phyloP scores from a whole-genome alignment of 2,797 vertebrate genomes.

The Brachyrhaphis roseni region DNA sequence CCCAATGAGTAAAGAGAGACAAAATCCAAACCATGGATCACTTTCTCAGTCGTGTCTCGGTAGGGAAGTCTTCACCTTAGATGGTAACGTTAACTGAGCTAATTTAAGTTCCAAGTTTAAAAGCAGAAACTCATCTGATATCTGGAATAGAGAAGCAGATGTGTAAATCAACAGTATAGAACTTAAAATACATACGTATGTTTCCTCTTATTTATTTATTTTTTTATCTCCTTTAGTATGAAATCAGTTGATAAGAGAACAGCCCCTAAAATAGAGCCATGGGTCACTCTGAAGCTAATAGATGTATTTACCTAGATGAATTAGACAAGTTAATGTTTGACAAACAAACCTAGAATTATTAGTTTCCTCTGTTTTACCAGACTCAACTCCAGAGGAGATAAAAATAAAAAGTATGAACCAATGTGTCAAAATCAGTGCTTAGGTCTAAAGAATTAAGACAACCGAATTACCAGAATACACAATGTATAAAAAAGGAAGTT shows the following conservation, averaged over 20 bases:
- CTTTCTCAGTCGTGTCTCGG: not conserved
- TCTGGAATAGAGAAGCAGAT: not conserved
- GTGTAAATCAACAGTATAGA: not conserved
- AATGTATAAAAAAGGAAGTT: not conserved
- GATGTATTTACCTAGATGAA: not conserved
- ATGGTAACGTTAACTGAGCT: not conserved
- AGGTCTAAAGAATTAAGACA: not conserved
- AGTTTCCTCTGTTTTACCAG: not conserved
- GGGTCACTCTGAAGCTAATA: not conserved
- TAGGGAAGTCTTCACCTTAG: not conserved
- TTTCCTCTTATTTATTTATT: too few relatives aligned
- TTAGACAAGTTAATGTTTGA: not conserved
- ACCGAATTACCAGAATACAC: not conserved
- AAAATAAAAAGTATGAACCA: not conserved
- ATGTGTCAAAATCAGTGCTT: not conserved
- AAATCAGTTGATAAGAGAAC: not conserved
- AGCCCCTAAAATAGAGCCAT: not conserved
- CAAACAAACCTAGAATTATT: not conserved
- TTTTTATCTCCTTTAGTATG: not conserved
- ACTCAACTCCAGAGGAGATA: not conserved
- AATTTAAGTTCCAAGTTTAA: not conserved
- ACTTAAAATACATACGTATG: not conserved
- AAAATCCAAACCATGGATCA: not conserved
- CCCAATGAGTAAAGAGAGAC: not conserved
- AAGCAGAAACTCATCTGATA: not conserved